Evolutionary conservation across 2,888 invertebrate genomes (phyloP), one percentile per base, ranked within the genome.

Genomic region (Lordiphosa fenestrarum): DNA sequence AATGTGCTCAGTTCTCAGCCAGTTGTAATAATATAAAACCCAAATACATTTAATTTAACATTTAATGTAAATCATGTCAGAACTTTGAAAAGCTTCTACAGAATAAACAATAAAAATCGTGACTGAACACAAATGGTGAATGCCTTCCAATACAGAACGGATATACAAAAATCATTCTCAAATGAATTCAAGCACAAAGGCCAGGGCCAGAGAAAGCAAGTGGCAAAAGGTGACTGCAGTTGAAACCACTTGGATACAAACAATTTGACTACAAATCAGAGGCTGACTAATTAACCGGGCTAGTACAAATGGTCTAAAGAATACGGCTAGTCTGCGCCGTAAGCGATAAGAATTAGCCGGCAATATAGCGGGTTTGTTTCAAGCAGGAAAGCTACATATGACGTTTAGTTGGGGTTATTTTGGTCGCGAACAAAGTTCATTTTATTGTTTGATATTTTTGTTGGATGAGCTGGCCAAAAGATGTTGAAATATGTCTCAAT

Each of bases 371-470:
- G n/a, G 44, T 40, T 46, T 46, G 50, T 52, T 44, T 47, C 55
- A 68, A 49, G 67, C 51, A 50, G 62, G 55, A 63, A 71, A 38
- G 53, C 42, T 13, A 21, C 25, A 13, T 33, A 15, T 77, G 84
- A 77, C 77, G 77, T 66, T 64, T 66, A 44, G 25, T 9, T 2
- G n/a, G 50, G 19, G 44, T 54, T 67, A 77, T 71, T 82, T 82
- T 53, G 23, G 64, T 39, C 41, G 6, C 52, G 33, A 53, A 9
- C 73, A 54, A 76, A 81, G 84, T 73, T 46, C 63, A 50, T 1
- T 12, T 49, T 4, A 13, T 13, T 25, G 35, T 53, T 41, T 10
- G 21, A 12, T 37, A 41, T 21, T 44, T 51, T 41, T 39, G 47
- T 33, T 15, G 36, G 38, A 35, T 49, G 44, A 64, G 54, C 39